Evolutionary conservation across 2,888 invertebrate species (phyloP).

Genomic region (Clusia tigrina): DNA sequence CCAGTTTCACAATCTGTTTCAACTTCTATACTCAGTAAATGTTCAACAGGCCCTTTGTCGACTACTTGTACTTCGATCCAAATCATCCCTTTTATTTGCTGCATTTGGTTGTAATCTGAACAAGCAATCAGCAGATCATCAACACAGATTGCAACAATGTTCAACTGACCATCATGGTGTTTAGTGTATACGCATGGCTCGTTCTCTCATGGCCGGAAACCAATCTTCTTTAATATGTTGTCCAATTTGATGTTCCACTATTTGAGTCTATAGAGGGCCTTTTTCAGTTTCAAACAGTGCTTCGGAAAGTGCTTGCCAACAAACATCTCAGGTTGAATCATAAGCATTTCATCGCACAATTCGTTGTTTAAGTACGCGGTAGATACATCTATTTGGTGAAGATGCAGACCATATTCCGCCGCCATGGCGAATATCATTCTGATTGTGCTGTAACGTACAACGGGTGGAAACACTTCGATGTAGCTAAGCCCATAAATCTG

Average conservation of each 20-base stretch:
- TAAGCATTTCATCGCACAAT: slow-evolving; percentile 9
- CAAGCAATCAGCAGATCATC: slow-evolving; percentile 28
- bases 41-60: slow-evolving; percentile 15
- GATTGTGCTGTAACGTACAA: slow-evolving; percentile 30
- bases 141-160: slow-evolving; percentile 20
- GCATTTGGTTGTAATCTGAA: slow-evolving; percentile 20
- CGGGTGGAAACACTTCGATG: slow-evolving; percentile 35
- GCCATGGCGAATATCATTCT: slow-evolving; percentile 30
- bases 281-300: slow-evolving; percentile 32
- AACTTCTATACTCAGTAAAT: slow-evolving; percentile 28
- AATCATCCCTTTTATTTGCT: too few species aligned
- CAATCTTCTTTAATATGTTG: slow-evolving; percentile 14
- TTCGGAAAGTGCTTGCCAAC: slow-evolving; percentile 6
- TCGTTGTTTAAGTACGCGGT: slow-evolving; percentile 23
- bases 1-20: slow-evolving; percentile 21
- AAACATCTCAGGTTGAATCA: slow-evolving; percentile 25
- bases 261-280: slow-evolving; percentile 28
- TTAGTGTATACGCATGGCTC: slow-evolving; percentile 19
- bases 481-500: slow-evolving; percentile 36
- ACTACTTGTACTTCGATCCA: background rate
- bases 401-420: slow-evolving; percentile 24
- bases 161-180: slow-evolving; percentile 12
- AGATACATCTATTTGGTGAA: slow-evolving; percentile 30
- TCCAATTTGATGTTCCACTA: slow-evolving; percentile 20
- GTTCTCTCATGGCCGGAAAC: slow-evolving; percentile 17